Percentiles rank a stretch among this genome's conserved stretches.
Conservation (phyloP, 2,113 vertebrate species). For the Zosterops pallidus region DNA sequence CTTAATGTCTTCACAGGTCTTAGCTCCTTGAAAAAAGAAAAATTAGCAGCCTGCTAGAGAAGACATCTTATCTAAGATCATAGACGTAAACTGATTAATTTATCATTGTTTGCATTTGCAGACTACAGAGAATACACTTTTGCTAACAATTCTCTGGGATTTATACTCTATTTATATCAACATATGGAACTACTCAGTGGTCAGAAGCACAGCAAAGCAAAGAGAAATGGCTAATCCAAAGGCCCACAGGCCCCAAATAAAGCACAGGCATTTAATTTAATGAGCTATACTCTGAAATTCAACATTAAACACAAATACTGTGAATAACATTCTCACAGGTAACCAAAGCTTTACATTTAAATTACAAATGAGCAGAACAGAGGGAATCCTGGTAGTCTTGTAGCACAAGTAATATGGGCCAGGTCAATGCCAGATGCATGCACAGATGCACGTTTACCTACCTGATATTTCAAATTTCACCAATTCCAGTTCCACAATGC, state of each 20-base stretch:
- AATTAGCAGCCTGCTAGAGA: background rate
- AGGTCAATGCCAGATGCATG: slow-evolving; percentile 66
- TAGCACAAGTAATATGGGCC: slow-evolving; percentile 31
- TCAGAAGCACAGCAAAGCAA: background rate
- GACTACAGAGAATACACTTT: background rate
- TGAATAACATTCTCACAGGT: background rate
- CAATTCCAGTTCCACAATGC: slow-evolving; percentile 44
- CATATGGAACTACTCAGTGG: background rate
- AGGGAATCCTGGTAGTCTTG: background rate
- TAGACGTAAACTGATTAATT: background rate
- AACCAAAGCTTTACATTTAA: background rate
- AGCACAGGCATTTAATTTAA: background rate
- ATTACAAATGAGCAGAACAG: background rate
- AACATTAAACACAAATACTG: background rate
- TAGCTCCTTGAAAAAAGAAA: background rate
- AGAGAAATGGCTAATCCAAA: background rate
- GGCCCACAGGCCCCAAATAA: background rate
- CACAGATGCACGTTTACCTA: slow-evolving; percentile 67
- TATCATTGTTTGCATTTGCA: background rate
- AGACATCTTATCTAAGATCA: background rate
- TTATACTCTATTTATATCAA: background rate
- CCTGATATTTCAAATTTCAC: slow-evolving; percentile 67
- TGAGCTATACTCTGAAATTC: background rate
- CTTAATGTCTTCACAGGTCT: background rate
- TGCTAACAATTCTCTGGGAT: background rate